Evolutionary conservation across 1,140 invertebrate species (phyloP), one percentile per base, ranked within the genome.

Genomic region (Drosophila melanogaster): DNA sequence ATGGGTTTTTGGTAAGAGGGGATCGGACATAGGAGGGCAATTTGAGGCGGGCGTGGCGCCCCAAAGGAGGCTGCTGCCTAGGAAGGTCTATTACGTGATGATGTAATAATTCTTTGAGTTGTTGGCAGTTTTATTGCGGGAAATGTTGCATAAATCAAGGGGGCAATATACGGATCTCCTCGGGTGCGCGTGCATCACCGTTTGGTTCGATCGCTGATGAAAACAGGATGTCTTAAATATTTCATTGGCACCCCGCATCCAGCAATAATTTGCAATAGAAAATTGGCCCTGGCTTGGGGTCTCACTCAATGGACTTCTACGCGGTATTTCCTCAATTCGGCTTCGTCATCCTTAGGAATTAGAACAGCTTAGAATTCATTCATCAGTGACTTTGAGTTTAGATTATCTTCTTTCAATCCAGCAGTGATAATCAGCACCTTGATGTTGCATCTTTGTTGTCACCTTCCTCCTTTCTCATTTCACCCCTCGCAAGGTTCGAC

Each of bases 131-230:
- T 87, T 83, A 87, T 87, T 87, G 84, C 66, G 79, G 71, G 79
- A 87, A 83, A 83, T 79, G 84, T 89, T 87, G 83, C 83, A 87
- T 87, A 87, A 87, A 87, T 87, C 83, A 87, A 87, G 84, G 83
- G 77, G 70, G 81, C 71, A 87, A 71, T 87, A 83, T 89, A 89
- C 72, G 60, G 60, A 81, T 70, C 75, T 57, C 72, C 60, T 60
- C 50, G 60, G 81, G 55, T 64, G 54, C 59, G 56, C 47, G 51
- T n/a, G 44, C 22, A 41, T 24, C 37, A 17, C 55, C 19, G n/a
- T 7, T 12, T 30, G 10, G 15, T 35, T 44, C 30, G 58, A 65
- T 33, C 49, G 55, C 35, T 51, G 44, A 38, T 77, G 35, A 43
- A 65, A 87, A 76, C 83, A 86, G 83, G 83, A 87, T 86, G 79